Base-by-base conservation (phyloP, 2,797 vertebrate genomes). In the Semaprochilodus insignis region DNA sequence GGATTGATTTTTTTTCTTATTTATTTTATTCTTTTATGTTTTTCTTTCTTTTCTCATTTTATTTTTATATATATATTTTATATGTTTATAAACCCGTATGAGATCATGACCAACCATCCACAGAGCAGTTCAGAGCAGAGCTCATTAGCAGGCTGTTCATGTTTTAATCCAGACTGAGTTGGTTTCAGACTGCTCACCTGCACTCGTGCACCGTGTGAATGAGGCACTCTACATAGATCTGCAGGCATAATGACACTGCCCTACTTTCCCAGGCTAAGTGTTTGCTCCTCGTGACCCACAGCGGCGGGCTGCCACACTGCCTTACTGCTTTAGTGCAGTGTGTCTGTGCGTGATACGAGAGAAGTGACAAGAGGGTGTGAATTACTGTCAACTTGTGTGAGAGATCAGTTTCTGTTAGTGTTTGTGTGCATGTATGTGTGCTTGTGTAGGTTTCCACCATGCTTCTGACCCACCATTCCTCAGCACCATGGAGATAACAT, bases 401-500 rank as follows among this genome's bases (percentile, higher is more conserved):
- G 40, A 17, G 8, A 11, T 52, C n/a, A 25, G 25, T 63, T 63
- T 66, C 16, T 6, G 15, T 36, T 15, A 15, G 31, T 66, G 31
- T 36, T 17, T 31, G 51, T 55, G 51, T 25, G 25, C 8, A 16
- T 34, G 19, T 0, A 40, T 40, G 27, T 66, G 36, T 65, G 60
- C 31, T 11, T 48, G 19, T 52, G 11, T 15, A 25, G 44, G 40
- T 67, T 17, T 48, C 21, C 34, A 25, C 34, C 40, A 2, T 72
- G 4, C 44, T 69, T 48, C 59, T 73, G 60, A 69, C 52, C 81
- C 74, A 60, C 59, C 60, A 67, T 78, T 19, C 40, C 31, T 7
- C 15, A 59, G 34, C 66, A 57, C 72, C 52, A 74, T 63, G n/a
- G 13, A 69, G 48, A 67, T 74, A 83, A 54, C 74, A 81, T 82